Evolutionary conservation across 2,113 vertebrate species (phyloP).

Genomic region (Tyto alba): DNA sequence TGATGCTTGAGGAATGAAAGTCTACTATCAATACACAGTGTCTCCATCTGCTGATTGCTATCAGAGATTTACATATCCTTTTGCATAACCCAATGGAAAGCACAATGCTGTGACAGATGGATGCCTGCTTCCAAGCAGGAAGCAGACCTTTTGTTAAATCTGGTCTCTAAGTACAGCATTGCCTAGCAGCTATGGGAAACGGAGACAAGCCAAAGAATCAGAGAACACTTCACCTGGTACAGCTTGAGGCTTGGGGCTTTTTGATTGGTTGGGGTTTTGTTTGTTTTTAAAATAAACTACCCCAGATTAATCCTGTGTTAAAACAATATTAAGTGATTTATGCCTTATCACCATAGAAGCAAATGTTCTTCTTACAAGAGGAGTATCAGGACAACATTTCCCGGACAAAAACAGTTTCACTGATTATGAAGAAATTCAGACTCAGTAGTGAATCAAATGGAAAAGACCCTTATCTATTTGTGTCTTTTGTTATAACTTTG

Average conservation of each 20-base stretch:
- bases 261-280: background rate
- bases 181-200: background rate
- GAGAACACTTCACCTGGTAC: background rate
- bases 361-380: background rate
- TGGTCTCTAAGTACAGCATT: background rate
- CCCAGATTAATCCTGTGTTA: background rate
- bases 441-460: background rate
- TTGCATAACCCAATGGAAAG: background rate
- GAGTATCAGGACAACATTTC: background rate
- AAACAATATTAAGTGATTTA: background rate
- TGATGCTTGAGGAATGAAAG: background rate
- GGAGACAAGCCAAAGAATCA: background rate
- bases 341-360: background rate
- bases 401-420: background rate
- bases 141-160: background rate
- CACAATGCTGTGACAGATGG: background rate
- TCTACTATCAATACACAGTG: background rate
- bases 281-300: background rate
- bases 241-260: background rate
- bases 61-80: background rate
- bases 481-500: background rate
- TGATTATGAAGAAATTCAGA: background rate
- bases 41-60: constrained; percentile 9
- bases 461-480: background rate
- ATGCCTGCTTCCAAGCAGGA: background rate